phyloP scores from a whole-genome alignment of 2,888 invertebrate genomes.

The Sepioteuthis lessoniana region DNA sequence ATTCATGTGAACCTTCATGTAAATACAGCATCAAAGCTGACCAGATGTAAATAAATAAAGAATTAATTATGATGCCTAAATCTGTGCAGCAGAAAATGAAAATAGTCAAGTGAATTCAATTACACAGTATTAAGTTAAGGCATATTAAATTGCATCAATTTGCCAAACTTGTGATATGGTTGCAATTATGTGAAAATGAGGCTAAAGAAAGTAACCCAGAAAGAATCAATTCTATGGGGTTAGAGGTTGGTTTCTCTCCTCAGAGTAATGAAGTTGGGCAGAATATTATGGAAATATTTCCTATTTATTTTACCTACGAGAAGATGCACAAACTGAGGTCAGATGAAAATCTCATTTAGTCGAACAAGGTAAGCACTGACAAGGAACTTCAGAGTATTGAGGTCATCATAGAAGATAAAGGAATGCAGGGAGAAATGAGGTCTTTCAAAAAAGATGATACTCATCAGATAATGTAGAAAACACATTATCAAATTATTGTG shows the following conservation, averaged over 20 bases:
- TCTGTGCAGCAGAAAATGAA: neutral
- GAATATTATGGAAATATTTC: neutral
- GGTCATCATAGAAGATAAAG: neutral
- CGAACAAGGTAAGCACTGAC: neutral
- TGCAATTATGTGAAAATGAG: neutral
- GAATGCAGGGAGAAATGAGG: neutral
- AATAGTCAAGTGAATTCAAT: neutral
- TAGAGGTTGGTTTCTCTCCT: neutral
- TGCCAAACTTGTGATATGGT: neutral
- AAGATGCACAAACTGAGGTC: neutral
- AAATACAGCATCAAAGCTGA: neutral
- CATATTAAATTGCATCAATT: neutral
- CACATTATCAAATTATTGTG: neutral
- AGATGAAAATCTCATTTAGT: neutral
- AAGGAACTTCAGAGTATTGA: neutral
- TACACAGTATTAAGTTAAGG: neutral
- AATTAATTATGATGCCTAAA: neutral
- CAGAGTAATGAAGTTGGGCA: neutral
- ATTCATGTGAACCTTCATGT: neutral
- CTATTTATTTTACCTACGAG: neutral
- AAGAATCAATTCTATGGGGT: neutral
- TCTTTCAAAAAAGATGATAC: neutral
- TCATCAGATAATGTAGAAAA: neutral
- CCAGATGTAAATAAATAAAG: neutral
- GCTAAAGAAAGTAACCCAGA: constrained; percentile 1